Evolutionary conservation across 2,113 vertebrate genomes (phyloP), one percentile per base, ranked within the genome.

Genomic region (Phrynocephalus versicolor): DNA sequence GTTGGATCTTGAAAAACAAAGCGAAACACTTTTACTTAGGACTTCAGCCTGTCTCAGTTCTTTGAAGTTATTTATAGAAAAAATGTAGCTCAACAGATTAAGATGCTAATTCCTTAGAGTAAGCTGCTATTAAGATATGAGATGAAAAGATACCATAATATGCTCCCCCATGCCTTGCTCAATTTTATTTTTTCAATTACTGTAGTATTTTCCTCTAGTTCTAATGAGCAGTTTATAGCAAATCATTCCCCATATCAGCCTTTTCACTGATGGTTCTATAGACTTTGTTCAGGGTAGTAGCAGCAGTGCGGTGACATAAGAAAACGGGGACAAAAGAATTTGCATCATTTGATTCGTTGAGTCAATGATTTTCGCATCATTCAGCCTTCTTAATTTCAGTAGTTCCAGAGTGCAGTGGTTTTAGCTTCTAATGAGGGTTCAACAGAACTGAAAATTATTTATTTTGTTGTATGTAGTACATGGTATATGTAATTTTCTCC

Each of bases 281-380:
- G 75, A 86, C 84, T 87, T 88, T 79, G 72, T 72, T 15, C 74
- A 76, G 23, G n/a, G 70, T 39, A 79, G 33, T 39, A 79, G 33
- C 90, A 88, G 91, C 77, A 80, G 4, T 88, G 58, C 14, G 62
- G 62, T 0, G 0, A 27, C 0, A 0, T 81, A 74, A 83, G 80
- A 79, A 91, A 92, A 85, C 81, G 85, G 87, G 58, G 55, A 83
- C 84, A 57, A 0, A 30, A 81, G 41, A 89, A 76, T 92, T 88
- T 33, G 35, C 84, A 67, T 79, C 69, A 94, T 70, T 55, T 88
- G 81, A 90, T 88, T 69, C 67, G 0, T 3, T 87, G 58, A 88
- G 60, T 87, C 14, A 89, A 82, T 88, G 12, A 89, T 92, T 88
- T 93, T 57, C 79, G 83, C 55, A 82, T 92, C 21, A 57, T 89